These are phyloP conservation scores for Drosophila paulistorum DNA, from an alignment of 1,140 invertebrate species.

Conservation along the genomic window DNA sequence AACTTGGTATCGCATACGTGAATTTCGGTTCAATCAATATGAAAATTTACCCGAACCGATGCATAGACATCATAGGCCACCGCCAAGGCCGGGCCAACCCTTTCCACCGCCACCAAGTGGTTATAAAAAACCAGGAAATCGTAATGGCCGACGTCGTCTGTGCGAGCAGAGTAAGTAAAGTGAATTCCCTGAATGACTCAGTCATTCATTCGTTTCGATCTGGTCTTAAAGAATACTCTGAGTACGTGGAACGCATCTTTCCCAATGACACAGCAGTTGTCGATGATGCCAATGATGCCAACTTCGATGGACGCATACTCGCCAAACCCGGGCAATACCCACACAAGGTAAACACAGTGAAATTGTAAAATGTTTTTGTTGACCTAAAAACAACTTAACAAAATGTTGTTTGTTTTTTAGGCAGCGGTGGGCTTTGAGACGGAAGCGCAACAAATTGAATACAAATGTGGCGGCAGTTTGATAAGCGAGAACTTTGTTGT, in stretches of 20 bases:
- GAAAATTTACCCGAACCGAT: conserved; percentile 29
- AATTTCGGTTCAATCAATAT: conserved; percentile 31
- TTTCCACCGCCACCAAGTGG: conserved; percentile 58
- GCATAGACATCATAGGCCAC: conserved; percentile 4
- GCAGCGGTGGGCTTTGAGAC: conserved; percentile 62
- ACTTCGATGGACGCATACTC: conserved; percentile 74
- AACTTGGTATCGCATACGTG: conserved; percentile 45
- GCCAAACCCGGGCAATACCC: conserved; percentile 82
- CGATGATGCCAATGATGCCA: conserved; percentile 67
- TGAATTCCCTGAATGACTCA: conserved; percentile 8
- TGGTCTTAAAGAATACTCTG: conserved; percentile 61
- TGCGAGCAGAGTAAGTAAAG: conserved; percentile 72
- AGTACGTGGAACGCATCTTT: conserved; percentile 73
- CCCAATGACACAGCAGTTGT: conserved; percentile 60
- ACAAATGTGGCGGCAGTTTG: conserved; percentile 82
- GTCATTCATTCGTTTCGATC: not conserved
- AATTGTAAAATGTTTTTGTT: too few relatives aligned
- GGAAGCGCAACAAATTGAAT: conserved; percentile 51
- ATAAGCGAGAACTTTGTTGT: conserved; percentile 80
- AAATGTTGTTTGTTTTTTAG: conserved; percentile 40
- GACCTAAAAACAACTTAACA: too few relatives aligned
- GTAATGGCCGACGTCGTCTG: conserved; percentile 32
- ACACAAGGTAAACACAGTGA: conserved; percentile 73
- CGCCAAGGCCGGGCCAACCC: conserved; percentile 48
- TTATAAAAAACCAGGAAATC: conserved; percentile 40